Evolutionary conservation across 2,888 invertebrate species (phyloP).

Genomic region (Neoascia interrupta): DNA sequence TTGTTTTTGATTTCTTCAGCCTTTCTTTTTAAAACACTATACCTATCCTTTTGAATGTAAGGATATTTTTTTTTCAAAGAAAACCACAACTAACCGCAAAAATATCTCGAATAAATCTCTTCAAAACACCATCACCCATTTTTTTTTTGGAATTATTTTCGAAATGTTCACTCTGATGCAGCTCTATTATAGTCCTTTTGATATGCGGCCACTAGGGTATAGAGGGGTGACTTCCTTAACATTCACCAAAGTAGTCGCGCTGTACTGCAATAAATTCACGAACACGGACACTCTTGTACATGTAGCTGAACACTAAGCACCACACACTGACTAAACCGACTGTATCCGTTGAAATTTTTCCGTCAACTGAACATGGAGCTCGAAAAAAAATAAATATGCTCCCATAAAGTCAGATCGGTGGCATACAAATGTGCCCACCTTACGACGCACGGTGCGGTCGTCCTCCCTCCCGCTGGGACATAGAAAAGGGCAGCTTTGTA

Average conservation of each 20-base stretch:
- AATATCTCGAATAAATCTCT: constrained; percentile 77
- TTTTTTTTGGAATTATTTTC: too few species aligned
- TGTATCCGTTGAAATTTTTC: constrained; percentile 42
- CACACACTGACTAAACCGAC: too few species aligned
- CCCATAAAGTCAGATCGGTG: constrained; percentile 29
- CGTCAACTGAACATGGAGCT: constrained; percentile 45
- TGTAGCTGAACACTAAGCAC: constrained; percentile 2
- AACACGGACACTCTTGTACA: background rate
- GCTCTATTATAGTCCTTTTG: background rate
- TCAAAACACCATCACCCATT: constrained; percentile 76
- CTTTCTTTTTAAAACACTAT: too few species aligned
- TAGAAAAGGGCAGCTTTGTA: constrained; percentile 36
- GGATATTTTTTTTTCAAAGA: too few species aligned
- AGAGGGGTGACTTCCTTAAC: too few species aligned
- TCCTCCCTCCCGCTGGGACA: constrained; percentile 13
- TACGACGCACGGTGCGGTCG: constrained; percentile 33
- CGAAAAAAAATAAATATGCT: constrained; percentile 31
- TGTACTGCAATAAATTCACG: background rate
- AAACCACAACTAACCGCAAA: constrained; percentile 76
- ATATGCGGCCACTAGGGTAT: constrained; percentile 2
- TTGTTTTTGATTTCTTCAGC: too few species aligned
- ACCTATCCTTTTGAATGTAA: too few species aligned
- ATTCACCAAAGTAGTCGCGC: background rate
- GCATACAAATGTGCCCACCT: constrained; percentile 32
- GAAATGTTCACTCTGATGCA: background rate